Percentiles rank a stretch among this genome's conserved stretches.
Evolutionary conservation across 2,888 invertebrate genomes (phyloP).

Genomic region (Phengaris alcon): DNA sequence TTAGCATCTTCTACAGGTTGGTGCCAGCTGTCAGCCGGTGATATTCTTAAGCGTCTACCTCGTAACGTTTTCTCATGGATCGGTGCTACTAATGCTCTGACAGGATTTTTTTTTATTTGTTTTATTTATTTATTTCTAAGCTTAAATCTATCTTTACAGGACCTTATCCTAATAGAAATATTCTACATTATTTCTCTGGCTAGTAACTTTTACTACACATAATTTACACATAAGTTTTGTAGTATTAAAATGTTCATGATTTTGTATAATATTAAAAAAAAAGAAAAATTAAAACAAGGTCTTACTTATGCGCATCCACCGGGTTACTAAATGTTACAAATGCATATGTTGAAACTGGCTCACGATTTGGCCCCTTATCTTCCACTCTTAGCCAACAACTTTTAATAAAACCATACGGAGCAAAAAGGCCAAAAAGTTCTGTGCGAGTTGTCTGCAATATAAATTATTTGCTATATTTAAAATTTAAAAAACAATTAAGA

Average conservation of each 20-base stretch:
- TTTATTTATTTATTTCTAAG: no score
- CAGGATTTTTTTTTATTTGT: slow-evolving; percentile 27
- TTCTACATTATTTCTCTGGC: no score
- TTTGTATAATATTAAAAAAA: no score
- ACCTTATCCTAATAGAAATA: neutral
- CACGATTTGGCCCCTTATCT: slow-evolving; percentile 55
- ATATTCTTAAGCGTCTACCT: slow-evolving; percentile 67
- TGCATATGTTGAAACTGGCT: slow-evolving; percentile 68
- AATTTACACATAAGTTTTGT: no score
- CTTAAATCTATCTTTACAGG: no score
- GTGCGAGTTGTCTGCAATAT: slow-evolving; percentile 72
- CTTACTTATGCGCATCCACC: slow-evolving; percentile 76
- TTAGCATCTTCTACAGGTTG: slow-evolving; percentile 71
- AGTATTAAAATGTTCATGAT: no score
- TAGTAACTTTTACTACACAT: no score
- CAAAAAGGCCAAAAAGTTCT: slow-evolving; percentile 76
- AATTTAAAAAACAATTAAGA: neutral
- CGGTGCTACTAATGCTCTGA: slow-evolving; percentile 65
- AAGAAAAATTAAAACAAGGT: neutral
- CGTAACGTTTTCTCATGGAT: slow-evolving; percentile 57
- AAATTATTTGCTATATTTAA: neutral
- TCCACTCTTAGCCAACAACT: slow-evolving; percentile 77
- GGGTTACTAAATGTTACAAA: slow-evolving; percentile 78
- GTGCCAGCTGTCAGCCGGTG: slow-evolving; percentile 82
- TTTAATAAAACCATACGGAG: slow-evolving; percentile 77